A percentile compares a stretch with the other conserved stretches of the same genome.
Evolutionary conservation across 2,888 invertebrate genomes (phyloP).

Genomic region (Lochmaea crataegi): DNA sequence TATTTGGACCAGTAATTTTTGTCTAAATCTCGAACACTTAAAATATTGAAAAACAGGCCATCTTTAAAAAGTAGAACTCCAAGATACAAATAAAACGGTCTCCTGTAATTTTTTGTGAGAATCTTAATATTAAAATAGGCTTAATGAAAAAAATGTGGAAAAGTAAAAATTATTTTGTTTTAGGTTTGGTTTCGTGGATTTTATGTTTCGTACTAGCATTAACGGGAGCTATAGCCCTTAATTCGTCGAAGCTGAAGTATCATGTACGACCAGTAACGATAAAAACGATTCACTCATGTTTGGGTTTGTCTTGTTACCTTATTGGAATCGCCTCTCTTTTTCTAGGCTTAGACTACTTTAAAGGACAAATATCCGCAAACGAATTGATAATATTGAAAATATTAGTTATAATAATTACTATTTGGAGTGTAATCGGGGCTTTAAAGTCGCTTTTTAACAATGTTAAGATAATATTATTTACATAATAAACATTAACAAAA

Average conservation of each 20-base stretch:
- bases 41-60: neutral
- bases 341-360: constrained; percentile 34
- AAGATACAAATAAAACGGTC: neutral
- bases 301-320: constrained; percentile 49
- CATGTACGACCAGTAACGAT: constrained; percentile 47
- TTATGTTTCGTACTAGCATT: constrained; percentile 47
- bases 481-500: too few species aligned
- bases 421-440: constrained; percentile 45
- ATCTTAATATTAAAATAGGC: too few species aligned
- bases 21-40: too few species aligned
- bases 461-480: neutral
- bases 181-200: constrained; percentile 52
- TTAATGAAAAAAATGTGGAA: too few species aligned
- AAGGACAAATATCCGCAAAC: constrained; percentile 24
- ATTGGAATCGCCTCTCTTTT: constrained; percentile 49
- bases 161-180: constrained; percentile 21
- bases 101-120: too few species aligned
- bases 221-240: constrained; percentile 45
- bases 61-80: too few species aligned
- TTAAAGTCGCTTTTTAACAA: constrained; percentile 39
- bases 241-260: constrained; percentile 43
- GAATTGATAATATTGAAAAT: constrained; percentile 28
- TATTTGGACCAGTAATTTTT: too few species aligned
- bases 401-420: constrained; percentile 41
- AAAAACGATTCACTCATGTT: constrained; percentile 51